Evolutionary conservation across 2,888 invertebrate genomes (phyloP), one percentile per base, ranked within the genome.

Genomic region (Mythimna pallens): DNA sequence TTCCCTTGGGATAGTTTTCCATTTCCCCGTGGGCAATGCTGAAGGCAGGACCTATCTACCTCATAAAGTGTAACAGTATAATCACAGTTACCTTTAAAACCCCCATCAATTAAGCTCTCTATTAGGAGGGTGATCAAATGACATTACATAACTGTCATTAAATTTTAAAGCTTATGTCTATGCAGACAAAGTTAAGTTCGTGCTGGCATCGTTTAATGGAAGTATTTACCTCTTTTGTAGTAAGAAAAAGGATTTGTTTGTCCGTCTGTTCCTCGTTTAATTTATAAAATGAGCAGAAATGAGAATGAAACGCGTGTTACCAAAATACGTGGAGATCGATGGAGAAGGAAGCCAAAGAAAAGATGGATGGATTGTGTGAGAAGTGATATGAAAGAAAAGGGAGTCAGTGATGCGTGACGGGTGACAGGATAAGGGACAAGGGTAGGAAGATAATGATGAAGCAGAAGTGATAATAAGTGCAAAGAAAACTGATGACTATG

Each of bases 51-150:
- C 47, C 7, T 62, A 52, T 62, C 68, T 65, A 80, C 17, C 3
- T 17, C 52, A 54, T 59, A 59, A 65, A 70, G 63, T 12, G n/a
- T 47, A 14, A 30, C 34, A 22, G 9, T 25, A 54, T 65, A 73
- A 78, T 67, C 69, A 68, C 34, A 30, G 43, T 34, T 54, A 64
- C 68, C 50, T 57, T 76, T 64, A 59, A 67, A 73, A 70, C 65
- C 54, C 47, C 65, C 68, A 61, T 65, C 55, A 72, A 81, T 75
- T 75, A 75, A 65, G 65, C 65, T 54, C 43, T 47, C 73, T 73
- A 81, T 63, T 36, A 74, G 20, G 6, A 68, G 47, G 30, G 74
- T 55, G 62, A 73, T 83, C 73, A 83, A 73, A 78, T 77, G 65
- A 70, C 67, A 76, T 66, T 61, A 58, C 34, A 25, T 12, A 12